Percentiles rank a stretch among this genome's conserved stretches.
Evolutionary conservation across 2,888 invertebrate species (phyloP).

Genomic region (Melieria picta): DNA sequence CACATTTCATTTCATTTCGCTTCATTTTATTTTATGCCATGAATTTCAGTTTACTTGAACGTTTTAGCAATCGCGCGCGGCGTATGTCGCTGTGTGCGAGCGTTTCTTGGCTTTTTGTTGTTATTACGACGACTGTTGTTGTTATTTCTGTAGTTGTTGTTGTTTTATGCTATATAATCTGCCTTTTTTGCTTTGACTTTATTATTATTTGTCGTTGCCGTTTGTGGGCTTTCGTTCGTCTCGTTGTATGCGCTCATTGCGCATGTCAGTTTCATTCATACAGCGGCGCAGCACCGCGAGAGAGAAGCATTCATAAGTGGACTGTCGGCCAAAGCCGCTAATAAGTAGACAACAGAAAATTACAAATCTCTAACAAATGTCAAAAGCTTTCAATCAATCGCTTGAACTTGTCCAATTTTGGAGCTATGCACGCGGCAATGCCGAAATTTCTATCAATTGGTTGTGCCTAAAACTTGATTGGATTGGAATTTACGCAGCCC

Average conservation of each 20-base stretch:
- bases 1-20: too few relatives aligned
- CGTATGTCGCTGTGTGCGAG: background rate
- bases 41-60: slow-evolving; percentile 15
- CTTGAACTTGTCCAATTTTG: too few relatives aligned
- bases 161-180: slow-evolving; percentile 20
- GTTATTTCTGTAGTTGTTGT: slow-evolving; percentile 24
- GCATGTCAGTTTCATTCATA: slow-evolving; percentile 52
- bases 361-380: background rate
- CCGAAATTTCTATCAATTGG: too few relatives aligned
- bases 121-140: slow-evolving; percentile 19
- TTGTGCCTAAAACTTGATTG: too few relatives aligned
- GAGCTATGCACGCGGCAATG: too few relatives aligned
- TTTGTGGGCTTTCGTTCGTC: background rate
- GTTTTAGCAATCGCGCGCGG: slow-evolving; percentile 15
- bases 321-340: slow-evolving; percentile 10
- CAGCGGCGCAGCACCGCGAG: slow-evolving; percentile 13
- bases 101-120: slow-evolving; percentile 20
- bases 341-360: background rate
- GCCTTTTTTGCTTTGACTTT: slow-evolving; percentile 12
- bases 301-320: too few relatives aligned
- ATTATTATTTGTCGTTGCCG: background rate
- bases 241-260: slow-evolving; percentile 27
- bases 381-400: too few relatives aligned
- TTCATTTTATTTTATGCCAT: background rate
- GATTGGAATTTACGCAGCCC: too few relatives aligned